Evolutionary conservation across 2,113 vertebrate species (phyloP).

Genomic region (Lepus americanus): DNA sequence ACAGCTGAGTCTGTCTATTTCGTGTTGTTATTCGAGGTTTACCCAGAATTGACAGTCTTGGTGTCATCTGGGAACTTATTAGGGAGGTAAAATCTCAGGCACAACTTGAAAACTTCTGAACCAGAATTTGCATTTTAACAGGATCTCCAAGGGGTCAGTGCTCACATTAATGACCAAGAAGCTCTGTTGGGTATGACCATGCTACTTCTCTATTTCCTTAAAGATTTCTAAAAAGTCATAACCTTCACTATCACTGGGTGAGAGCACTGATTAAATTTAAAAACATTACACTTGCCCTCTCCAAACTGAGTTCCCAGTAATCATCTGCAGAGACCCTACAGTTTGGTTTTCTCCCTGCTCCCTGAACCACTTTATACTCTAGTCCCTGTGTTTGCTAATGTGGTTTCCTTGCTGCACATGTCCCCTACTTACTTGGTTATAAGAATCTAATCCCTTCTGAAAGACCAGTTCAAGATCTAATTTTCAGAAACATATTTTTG

Average conservation of each 20-base stretch:
- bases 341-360: neutral
- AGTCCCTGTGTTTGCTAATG: neutral
- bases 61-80: neutral
- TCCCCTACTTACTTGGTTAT: neutral
- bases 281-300: neutral
- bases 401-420: neutral
- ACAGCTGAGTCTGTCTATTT: neutral
- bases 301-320: neutral
- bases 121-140: neutral
- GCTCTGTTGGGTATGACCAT: neutral
- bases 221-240: neutral
- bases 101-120: neutral
- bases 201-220: neutral
- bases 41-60: neutral
- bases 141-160: neutral
- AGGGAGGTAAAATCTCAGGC: neutral
- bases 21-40: neutral
- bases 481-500: neutral
- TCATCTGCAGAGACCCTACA: neutral
- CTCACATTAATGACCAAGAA: neutral
- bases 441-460: neutral
- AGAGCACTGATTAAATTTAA: neutral
- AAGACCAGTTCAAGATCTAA: neutral
- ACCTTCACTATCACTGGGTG: neutral
- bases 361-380: neutral